These are phyloP conservation scores for Tupiocoris notatus DNA, from an alignment of 2,888 invertebrate genomes.

Conservation along the genomic window DNA sequence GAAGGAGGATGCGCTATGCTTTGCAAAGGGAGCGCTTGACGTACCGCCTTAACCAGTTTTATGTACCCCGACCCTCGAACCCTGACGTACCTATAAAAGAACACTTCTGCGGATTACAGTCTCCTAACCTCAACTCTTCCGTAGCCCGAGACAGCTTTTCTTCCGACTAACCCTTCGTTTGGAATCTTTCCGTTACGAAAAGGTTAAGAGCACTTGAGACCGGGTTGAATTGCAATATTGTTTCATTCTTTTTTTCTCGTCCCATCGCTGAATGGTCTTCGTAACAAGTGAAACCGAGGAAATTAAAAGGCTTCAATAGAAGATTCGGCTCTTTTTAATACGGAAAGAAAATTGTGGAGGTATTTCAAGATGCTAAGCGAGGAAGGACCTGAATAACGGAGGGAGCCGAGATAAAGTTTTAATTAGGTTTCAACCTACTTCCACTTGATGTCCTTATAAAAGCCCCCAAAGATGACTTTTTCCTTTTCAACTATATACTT, in stretches of 20 bases:
- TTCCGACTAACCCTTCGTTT: background rate
- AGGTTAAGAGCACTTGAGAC: background rate
- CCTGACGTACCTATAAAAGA: slow-evolving; percentile 13
- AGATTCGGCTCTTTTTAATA: background rate
- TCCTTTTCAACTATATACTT: background rate
- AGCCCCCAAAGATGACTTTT: background rate
- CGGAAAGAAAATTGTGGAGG: background rate
- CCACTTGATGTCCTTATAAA: background rate
- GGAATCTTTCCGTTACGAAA: background rate
- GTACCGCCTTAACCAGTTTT: background rate
- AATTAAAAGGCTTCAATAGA: background rate
- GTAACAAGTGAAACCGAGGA: background rate
- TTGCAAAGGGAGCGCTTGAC: background rate
- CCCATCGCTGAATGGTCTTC: background rate
- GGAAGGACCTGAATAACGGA: background rate
- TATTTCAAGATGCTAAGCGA: background rate
- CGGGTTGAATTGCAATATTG: slow-evolving; percentile 7
- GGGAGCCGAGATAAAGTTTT: background rate
- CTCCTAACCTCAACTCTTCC: background rate
- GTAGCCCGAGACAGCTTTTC: background rate
- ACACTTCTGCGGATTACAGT: slow-evolving; percentile 25
- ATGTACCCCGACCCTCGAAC: background rate
- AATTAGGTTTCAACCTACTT: slow-evolving; percentile 13
- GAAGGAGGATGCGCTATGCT: background rate
- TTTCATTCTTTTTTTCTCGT: background rate